phyloP scores from a whole-genome alignment of 2,888 invertebrate species.

The Tromatobia lineatoria region DNA sequence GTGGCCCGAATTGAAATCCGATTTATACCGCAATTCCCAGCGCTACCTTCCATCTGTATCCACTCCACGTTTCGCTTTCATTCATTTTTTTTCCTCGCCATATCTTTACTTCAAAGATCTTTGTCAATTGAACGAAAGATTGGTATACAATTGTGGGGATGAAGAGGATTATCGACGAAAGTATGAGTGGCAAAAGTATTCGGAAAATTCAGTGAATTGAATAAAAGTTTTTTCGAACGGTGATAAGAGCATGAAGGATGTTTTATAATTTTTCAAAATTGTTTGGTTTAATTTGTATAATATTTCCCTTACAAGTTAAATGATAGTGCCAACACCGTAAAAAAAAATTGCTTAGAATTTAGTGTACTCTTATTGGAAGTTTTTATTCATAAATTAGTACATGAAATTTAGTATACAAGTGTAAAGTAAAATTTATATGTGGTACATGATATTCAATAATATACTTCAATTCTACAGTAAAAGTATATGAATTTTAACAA shows the following conservation, averaged over 20 bases:
- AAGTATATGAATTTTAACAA: no score
- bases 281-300: no score
- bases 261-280: background rate
- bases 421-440: no score
- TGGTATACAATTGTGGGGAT: background rate
- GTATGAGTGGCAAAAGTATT: background rate
- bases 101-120: constrained; percentile 2
- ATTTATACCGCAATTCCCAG: constrained; percentile 67
- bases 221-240: background rate
- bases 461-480: no score
- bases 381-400: no score
- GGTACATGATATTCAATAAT: no score
- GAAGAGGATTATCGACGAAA: background rate
- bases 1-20: constrained; percentile 71
- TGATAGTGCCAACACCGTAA: no score
- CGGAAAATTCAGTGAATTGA: background rate
- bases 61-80: background rate
- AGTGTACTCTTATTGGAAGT: no score
- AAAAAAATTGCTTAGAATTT: no score
- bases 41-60: constrained; percentile 50
- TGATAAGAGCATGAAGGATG: background rate
- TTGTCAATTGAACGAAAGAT: background rate
- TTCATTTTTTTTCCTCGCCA: background rate
- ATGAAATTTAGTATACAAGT: no score
- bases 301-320: no score